A percentile compares a stretch with the other conserved stretches of the same genome.
Conservation (phyloP, 2,888 invertebrate genomes). For the Scelioninae gen. 1 region DNA sequence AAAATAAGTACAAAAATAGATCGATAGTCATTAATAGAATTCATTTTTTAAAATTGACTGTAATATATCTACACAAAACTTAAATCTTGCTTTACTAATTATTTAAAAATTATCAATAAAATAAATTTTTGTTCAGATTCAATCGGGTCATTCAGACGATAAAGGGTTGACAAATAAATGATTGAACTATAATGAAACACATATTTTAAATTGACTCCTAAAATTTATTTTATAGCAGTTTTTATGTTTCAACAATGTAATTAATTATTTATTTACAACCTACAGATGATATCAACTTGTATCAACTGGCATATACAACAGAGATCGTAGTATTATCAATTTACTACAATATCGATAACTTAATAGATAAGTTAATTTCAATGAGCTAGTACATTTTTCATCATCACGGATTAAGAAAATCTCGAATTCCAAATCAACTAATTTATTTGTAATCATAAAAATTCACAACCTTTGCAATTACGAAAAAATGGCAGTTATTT, state of each 20-base stretch:
- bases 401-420: neutral
- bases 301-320: slow-evolving; percentile 7
- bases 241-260: slow-evolving; percentile 21
- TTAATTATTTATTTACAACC: slow-evolving; percentile 35
- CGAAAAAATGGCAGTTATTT: neutral
- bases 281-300: slow-evolving; percentile 14
- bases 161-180: neutral
- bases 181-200: neutral
- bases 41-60: too few species aligned
- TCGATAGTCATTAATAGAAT: too few species aligned
- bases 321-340: neutral
- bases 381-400: neutral
- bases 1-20: too few species aligned
- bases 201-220: slow-evolving; percentile 12
- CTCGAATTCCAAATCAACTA: neutral
- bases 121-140: too few species aligned
- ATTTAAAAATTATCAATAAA: too few species aligned
- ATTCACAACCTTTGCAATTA: neutral
- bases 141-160: neutral
- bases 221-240: slow-evolving; percentile 20
- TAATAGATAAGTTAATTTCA: slow-evolving; percentile 13
- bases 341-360: slow-evolving; percentile 8
- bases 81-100: too few species aligned
- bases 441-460: neutral
- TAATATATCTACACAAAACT: too few species aligned